Evolutionary conservation across 2,797 vertebrate species (phyloP), one percentile per base, ranked within the genome.

Genomic region (Chaunax sp.): DNA sequence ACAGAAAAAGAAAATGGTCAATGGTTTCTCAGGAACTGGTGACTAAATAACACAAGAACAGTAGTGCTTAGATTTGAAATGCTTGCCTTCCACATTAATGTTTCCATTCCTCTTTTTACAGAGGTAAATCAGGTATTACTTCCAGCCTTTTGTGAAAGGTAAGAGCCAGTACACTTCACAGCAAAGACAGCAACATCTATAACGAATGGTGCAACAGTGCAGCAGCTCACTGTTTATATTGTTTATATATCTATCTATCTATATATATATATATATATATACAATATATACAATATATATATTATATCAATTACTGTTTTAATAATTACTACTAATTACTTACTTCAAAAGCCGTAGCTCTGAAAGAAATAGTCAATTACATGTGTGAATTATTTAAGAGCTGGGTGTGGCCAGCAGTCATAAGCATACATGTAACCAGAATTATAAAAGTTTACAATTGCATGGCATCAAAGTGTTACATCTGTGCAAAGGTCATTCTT

Each of bases 61-160:
- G 38, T n/a, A n/a, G 18, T n/a, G 18, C 16, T 26, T 16, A 20
- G 46, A 45, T 22, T 13, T 1, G 40, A 71, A 64, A 30, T 15
- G 5, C 13, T 49, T 63, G 15, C 33, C 18, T 30, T 47, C 22
- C 35, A 15, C 18, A 20, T 66, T 55, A 68, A 76, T 60, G 33
- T 40, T 77, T 6, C 9, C 40, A 16, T 76, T 65, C 43, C 16
- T 72, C 43, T 74, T 80, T 81, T 81, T 70, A 57, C 77, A 80
- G 77, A 77, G 8, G 12, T 5, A 35, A 63, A 58, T 22, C 1
- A 61, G 19, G 23, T 57, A 18, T 46, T 25, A 8, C 40, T 37
- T 35, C 65, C 57, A 25, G 4, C 11, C 62, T 14, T 35, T 43
- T 35, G n/a, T n/a, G 41, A 73, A 66, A 85, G 76, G 86, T 87